A percentile compares a stretch with the other conserved stretches of the same genome.
These are phyloP conservation scores for Himalopsyche anomala DNA, from an alignment of 2,888 invertebrate species.

Conservation along the genomic window DNA sequence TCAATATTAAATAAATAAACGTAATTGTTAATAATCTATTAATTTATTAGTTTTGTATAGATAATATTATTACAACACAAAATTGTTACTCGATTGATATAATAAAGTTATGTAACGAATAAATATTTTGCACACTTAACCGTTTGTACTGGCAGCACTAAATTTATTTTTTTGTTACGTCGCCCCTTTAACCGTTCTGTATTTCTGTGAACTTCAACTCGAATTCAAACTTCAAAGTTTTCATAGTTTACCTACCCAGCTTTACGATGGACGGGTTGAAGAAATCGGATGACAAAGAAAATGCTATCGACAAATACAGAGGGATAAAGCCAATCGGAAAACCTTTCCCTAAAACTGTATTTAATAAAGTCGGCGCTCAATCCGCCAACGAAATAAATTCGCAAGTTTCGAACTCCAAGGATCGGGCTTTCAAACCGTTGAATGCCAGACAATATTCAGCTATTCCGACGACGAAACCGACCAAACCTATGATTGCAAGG, in stretches of 20 bases:
- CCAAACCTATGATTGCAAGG: neutral
- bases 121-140: no score
- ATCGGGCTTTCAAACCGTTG: constrained; percentile 42
- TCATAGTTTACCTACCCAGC: neutral
- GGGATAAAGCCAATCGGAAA: constrained; percentile 46
- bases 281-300: constrained; percentile 58
- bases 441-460: neutral
- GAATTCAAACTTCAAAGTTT: constrained; percentile 10
- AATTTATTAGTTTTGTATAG: no score
- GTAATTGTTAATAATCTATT: no score
- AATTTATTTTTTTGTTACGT: neutral
- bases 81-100: no score
- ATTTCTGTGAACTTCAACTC: neutral
- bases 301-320: constrained; percentile 52
- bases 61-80: no score
- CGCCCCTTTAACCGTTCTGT: constrained; percentile 2
- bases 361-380: neutral
- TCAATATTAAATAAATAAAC: no score
- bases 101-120: no score
- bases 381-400: constrained; percentile 33
- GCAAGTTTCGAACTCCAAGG: constrained; percentile 17
- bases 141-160: neutral
- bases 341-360: neutral
- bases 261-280: constrained; percentile 55
- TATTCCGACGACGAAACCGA: neutral